A percentile compares a stretch with the other conserved stretches of the same genome.
Conservation (phyloP, 2,797 vertebrate genomes). For the Naso thynnoides region DNA sequence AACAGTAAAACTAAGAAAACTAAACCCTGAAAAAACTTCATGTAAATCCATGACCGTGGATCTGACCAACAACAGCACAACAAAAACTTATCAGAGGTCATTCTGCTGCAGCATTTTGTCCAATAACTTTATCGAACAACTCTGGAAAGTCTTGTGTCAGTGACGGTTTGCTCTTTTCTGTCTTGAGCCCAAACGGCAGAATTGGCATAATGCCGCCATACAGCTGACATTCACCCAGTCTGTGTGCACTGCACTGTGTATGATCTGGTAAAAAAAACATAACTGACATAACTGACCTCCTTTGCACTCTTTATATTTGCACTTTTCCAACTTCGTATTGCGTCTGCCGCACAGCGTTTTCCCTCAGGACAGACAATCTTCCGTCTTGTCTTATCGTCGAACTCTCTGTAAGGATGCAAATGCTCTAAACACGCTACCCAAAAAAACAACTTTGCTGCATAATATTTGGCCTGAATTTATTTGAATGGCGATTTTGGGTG, state of each 20-base stretch:
- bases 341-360: neutral
- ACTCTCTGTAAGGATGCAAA: neutral
- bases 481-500: neutral
- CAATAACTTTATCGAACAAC: neutral
- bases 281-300: no score
- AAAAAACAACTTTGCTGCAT: neutral
- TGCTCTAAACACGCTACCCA: no score
- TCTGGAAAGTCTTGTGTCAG: neutral
- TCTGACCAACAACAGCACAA: neutral
- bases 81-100: neutral
- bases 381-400: neutral
- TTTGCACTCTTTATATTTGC: neutral
- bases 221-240: neutral
- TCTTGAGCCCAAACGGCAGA: neutral
- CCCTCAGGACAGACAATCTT: neutral
- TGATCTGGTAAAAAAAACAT: no score
- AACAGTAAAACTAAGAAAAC: no score
- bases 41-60: no score
- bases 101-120: neutral
- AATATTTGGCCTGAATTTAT: neutral
- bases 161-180: neutral
- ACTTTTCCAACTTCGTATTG: neutral
- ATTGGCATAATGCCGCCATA: neutral
- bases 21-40: no score
- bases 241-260: no score